Base-by-base conservation (phyloP, 2,113 vertebrate species). In the Tor tambroides region DNA sequence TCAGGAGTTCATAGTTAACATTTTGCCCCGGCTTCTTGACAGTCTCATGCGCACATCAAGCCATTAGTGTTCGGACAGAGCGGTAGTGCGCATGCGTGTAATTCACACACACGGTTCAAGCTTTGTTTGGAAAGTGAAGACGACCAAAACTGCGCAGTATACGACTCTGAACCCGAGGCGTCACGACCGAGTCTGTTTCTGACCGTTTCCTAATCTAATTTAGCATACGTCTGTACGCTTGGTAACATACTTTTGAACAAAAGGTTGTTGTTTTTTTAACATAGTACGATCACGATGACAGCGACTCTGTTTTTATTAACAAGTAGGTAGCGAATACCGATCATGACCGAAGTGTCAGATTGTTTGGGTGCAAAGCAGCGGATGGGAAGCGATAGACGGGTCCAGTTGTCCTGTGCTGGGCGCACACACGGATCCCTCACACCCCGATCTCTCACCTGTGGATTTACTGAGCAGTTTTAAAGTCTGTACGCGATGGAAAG, bases 401-500 rank as follows among this genome's bases (percentile, higher is more conserved):
- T 84, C 90, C n/a, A n/a, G n/a, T n/a, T n/a, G n/a, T n/a, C n/a
- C n/a, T n/a, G n/a, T n/a, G n/a, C n/a, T n/a, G n/a, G n/a, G n/a
- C n/a, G 69, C 51, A 87, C 85, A 85, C 67, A 71, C 51, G 88
- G 54, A 65, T 74, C 86, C 43, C 30, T 85, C 77, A 86, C 88
- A 65, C 92, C 69, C 86, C 90, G 91, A 87, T 86, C 77, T 71
- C 41, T 71, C 41, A 59, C 51, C 87, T 56, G 72, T 43, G 89
- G 84, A 82, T 63, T 0, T 80, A 46, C 83, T 59, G 49, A 17
- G 63, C 69, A 11, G 67, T 67, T 67, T 49, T 41, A 12, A 32
- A 26, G 15, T 51, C 89, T 51, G 79, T 90, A 89, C 85, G 91
- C 91, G 89, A 96, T 97, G 95, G 98, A 99, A 95, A 93, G 93